Percentiles rank a stretch among this genome's conserved stretches.
Evolutionary conservation across 2,888 invertebrate genomes (phyloP).

Genomic region (Brachyptera risi): DNA sequence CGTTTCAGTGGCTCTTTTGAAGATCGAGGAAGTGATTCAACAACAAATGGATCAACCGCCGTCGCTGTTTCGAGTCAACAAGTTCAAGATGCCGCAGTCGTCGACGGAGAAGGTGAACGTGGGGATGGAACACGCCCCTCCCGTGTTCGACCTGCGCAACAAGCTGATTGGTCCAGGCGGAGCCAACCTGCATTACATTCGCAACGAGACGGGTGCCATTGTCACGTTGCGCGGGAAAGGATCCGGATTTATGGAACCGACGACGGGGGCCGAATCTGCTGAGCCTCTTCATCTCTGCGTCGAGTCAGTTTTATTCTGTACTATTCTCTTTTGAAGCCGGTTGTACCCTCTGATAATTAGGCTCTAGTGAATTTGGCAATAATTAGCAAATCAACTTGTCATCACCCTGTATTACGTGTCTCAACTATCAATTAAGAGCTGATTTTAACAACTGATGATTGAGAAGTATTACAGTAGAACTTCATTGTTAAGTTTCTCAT

Average conservation of each 20-base stretch:
- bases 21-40: conserved; percentile 39
- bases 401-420: no score
- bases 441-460: no score
- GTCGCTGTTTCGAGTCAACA: conserved; percentile 39
- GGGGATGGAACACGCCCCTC: conserved; percentile 72
- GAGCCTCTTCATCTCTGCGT: conserved; percentile 73
- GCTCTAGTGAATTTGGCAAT: no score
- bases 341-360: neutral
- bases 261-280: conserved; percentile 55
- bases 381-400: no score
- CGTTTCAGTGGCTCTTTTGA: conserved; percentile 40
- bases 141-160: conserved; percentile 68
- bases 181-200: conserved; percentile 70
- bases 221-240: conserved; percentile 69
- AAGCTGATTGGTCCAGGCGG: conserved; percentile 68
- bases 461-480: no score
- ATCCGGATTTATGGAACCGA: conserved; percentile 56
- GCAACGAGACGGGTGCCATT: conserved; percentile 72
- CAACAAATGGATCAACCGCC: conserved; percentile 29
- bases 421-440: no score
- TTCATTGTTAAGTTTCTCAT: no score
- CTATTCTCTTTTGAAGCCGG: no score
- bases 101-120: conserved; percentile 62
- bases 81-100: conserved; percentile 39
- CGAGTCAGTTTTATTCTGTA: conserved; percentile 51